Conservation (phyloP, 64 coral and sea anemone genomes). For the Acropora tenuis region DNA sequence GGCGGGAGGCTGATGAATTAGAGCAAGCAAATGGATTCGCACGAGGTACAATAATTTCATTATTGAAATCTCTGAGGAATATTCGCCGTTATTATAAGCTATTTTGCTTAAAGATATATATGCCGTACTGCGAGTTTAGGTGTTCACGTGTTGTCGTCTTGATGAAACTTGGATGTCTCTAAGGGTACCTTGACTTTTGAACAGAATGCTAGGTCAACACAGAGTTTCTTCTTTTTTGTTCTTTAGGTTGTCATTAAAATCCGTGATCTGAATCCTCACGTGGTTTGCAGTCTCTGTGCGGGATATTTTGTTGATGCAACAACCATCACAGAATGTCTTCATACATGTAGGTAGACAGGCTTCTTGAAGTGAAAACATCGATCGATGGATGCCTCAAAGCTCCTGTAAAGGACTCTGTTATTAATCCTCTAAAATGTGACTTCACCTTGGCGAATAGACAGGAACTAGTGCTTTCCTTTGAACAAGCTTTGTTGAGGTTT, state of each 20-base stretch:
- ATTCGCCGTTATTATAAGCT: not conserved
- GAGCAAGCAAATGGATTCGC: slow-evolving; percentile 32
- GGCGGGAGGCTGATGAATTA: slow-evolving; percentile 6
- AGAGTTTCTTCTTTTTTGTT: not conserved
- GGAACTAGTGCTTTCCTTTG: no score
- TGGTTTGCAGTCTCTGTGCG: slow-evolving; percentile 98
- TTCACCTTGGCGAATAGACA: no score
- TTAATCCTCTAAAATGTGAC: no score
- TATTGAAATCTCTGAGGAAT: not conserved
- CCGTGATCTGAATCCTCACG: slow-evolving; percentile 92
- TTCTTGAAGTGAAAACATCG: not conserved
- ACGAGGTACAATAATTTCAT: slow-evolving; percentile 21
- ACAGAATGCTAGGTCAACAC: not conserved
- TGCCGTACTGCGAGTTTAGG: not conserved
- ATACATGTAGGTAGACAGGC: slow-evolving; percentile 75
- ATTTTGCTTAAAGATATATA: not conserved
- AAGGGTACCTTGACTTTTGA: no score
- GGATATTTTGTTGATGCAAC: slow-evolving; percentile 99
- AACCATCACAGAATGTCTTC: slow-evolving; percentile 96
- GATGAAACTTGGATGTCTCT: no score
- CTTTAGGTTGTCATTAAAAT: slow-evolving; percentile 85
- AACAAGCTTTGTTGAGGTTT: not conserved
- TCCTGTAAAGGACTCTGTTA: no score
- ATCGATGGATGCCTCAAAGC: no score
- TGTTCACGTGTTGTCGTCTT: no score